These are phyloP conservation scores for Montipora efflorescens DNA, from an alignment of 64 coral and sea anemone genomes.

Conservation along the genomic window DNA sequence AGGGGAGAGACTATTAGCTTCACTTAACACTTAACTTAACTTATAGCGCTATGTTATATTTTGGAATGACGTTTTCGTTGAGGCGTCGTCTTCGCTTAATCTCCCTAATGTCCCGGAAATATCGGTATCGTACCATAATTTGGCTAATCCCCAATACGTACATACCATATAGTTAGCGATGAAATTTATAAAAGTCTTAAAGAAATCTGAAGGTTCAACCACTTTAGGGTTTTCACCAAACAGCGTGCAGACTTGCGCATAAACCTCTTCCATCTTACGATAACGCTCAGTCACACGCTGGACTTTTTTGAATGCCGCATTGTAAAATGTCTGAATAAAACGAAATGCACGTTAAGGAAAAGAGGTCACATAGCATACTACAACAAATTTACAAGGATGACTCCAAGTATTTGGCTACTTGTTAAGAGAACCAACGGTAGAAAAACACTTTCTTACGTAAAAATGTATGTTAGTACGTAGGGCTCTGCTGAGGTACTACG, in stretches of 20 bases:
- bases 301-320: conserved; percentile 93
- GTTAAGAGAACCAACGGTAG: no score
- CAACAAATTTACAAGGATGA: background rate
- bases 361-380: background rate
- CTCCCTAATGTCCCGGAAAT: no score
- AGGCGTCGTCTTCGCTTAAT: no score
- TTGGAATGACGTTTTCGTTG: no score
- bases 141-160: background rate
- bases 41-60: no score
- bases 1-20: no score
- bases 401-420: no score
- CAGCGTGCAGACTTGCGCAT: conserved; percentile 80
- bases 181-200: conserved; percentile 89
- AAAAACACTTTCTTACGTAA: no score
- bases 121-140: background rate
- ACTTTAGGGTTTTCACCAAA: conserved; percentile 82
- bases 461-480: no score
- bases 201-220: conserved; percentile 93
- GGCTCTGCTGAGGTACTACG: no score
- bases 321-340: conserved; percentile 88
- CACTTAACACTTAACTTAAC: no score
- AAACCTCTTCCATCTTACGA: conserved; percentile 93
- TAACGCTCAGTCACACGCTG: conserved; percentile 94
- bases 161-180: conserved; percentile 78
- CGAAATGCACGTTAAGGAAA: conserved; percentile 72